These are phyloP conservation scores for Acanthiza pusilla DNA, from an alignment of 2,797 vertebrate species.

Conservation along the genomic window DNA sequence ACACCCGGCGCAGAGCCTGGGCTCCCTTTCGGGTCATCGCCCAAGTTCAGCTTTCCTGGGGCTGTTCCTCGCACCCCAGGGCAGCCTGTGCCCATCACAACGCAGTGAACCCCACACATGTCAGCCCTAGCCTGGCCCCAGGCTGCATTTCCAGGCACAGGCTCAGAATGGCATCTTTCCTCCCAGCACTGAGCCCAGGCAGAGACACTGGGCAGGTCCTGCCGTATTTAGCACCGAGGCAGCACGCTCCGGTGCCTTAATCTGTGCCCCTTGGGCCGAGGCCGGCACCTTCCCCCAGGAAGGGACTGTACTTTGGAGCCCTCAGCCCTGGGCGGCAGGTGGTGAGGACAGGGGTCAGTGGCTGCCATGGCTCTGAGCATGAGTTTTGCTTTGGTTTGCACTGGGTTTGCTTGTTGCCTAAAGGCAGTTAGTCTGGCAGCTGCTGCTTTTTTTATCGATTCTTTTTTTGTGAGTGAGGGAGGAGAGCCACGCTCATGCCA, in stretches of 20 bases:
- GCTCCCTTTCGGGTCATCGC: neutral
- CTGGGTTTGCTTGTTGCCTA: neutral
- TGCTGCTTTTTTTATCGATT: neutral
- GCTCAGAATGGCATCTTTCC: neutral
- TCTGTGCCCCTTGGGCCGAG: neutral
- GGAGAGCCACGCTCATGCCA: accelerated
- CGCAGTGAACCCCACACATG: accelerated
- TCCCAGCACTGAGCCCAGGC: neutral
- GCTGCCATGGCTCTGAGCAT: neutral
- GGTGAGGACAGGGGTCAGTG: neutral
- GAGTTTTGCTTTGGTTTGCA: neutral
- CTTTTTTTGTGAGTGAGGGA: neutral
- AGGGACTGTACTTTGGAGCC: neutral
- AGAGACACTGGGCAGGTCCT: neutral
- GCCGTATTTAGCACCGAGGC: neutral
- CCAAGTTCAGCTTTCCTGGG: neutral
- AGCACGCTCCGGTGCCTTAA: accelerated
- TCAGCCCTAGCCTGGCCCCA: accelerated
- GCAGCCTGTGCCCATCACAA: neutral
- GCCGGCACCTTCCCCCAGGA: accelerated
- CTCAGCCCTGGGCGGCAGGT: neutral
- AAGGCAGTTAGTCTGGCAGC: neutral
- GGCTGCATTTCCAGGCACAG: neutral
- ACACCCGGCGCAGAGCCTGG: neutral
- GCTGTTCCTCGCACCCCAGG: accelerated